A percentile compares a stretch with the other conserved stretches of the same genome.
phyloP scores from a whole-genome alignment of 2,797 vertebrate genomes.

The Selene dorsalis region DNA sequence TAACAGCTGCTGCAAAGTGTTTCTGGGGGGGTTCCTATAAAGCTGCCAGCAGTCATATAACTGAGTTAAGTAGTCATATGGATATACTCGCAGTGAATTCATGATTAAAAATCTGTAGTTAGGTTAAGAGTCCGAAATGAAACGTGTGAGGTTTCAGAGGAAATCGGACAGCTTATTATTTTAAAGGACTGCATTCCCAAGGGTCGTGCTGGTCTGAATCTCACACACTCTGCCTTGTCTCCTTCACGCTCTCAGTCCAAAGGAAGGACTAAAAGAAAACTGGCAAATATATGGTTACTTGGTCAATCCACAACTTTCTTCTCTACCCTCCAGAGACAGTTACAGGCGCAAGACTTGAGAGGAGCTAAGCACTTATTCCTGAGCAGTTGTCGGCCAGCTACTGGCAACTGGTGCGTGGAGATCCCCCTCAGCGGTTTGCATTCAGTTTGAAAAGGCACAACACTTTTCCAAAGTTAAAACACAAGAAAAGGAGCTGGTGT shows the following conservation, averaged over 20 bases:
- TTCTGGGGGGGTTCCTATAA: conserved; percentile 9
- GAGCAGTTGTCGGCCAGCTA: conserved; percentile 48
- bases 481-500: conserved; percentile 14
- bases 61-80: conserved; percentile 42
- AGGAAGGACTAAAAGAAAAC: conserved; percentile 39
- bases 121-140: conserved; percentile 56
- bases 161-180: conserved; percentile 69
- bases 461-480: conserved; percentile 42
- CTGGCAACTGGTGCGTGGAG: conserved; percentile 56
- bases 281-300: conserved; percentile 49
- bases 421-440: conserved; percentile 51
- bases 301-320: conserved; percentile 66
- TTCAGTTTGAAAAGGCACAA: conserved; percentile 54
- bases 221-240: conserved; percentile 31
- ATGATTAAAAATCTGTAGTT: conserved; percentile 51
- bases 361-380: conserved; percentile 48
- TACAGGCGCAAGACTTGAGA: conserved; percentile 54
- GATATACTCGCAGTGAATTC: conserved; percentile 44
- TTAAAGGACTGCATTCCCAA: conserved; percentile 40
- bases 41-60: conserved; percentile 34
- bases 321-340: conserved; percentile 48
- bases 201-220: conserved; percentile 40
- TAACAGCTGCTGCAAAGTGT: neutral
- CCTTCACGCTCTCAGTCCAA: conserved; percentile 6
- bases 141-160: conserved; percentile 62